These are phyloP conservation scores for Paramormyrops hopkinsi DNA, from an alignment of 2,797 vertebrate species.

Conservation along the genomic window DNA sequence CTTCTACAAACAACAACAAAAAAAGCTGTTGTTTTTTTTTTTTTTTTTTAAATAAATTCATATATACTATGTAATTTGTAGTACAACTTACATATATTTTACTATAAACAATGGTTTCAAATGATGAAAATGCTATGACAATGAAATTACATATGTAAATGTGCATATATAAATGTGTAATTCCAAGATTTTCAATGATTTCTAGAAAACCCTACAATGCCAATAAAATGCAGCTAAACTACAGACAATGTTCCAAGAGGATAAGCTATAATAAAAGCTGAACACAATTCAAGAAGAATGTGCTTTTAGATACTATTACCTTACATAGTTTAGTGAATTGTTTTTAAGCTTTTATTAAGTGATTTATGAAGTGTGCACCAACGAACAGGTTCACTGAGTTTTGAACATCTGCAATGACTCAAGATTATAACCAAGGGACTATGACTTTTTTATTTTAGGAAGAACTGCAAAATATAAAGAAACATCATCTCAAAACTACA, in stretches of 20 bases:
- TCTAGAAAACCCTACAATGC: neutral
- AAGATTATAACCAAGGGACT: neutral
- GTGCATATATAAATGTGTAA: neutral
- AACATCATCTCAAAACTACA: neutral
- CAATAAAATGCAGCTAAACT: neutral
- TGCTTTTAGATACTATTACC: neutral
- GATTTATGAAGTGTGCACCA: neutral
- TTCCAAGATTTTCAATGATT: neutral
- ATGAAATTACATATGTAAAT: neutral
- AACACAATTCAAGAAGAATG: neutral
- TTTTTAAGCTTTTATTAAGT: neutral
- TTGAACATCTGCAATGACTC: conserved; percentile 2
- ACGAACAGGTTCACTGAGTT: neutral
- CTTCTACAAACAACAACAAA: neutral
- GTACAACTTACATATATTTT: neutral
- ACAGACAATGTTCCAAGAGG: neutral
- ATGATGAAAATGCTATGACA: neutral
- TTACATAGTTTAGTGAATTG: neutral
- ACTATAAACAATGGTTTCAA: neutral
- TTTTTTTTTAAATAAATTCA: neutral
- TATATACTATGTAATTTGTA: neutral
- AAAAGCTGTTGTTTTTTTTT: neutral
- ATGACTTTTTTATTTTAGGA: neutral
- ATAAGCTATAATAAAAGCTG: neutral
- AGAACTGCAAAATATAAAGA: neutral